Conservation (phyloP, 2,888 invertebrate species). For the Chrysodeixis includens region DNA sequence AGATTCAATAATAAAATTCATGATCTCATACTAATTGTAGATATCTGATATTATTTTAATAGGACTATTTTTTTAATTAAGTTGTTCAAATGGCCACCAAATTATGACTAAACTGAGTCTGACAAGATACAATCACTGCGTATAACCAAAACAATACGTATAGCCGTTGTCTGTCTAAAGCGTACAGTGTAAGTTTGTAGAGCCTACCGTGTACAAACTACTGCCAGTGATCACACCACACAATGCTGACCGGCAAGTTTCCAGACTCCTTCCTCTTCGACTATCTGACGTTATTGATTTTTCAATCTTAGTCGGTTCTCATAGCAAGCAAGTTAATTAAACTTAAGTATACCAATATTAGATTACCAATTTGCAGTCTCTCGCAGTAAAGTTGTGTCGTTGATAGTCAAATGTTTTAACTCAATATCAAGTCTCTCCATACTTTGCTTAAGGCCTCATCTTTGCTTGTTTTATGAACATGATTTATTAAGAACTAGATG, state of each 20-base stretch:
- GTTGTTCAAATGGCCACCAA: no score
- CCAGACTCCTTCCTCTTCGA: not conserved
- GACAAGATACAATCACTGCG: no score
- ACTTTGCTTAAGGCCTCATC: not conserved
- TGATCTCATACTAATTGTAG: no score
- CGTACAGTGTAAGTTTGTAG: no score
- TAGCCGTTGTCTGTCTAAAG: no score
- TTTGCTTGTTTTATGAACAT: not conserved
- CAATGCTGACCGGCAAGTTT: not conserved
- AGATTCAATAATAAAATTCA: no score
- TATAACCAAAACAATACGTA: no score
- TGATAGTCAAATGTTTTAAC: not conserved
- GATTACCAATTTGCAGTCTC: not conserved
- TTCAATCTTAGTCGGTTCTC: not conserved
- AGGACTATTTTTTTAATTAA: no score
- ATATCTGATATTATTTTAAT: no score
- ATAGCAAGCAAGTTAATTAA: not conserved
- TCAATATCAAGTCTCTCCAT: not conserved
- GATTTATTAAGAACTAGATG: not conserved
- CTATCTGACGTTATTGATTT: conserved; percentile 8
- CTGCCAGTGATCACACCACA: not conserved
- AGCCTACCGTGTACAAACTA: no score
- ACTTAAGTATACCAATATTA: conserved; percentile 12
- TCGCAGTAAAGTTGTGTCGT: not conserved
- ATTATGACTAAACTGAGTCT: no score